Percentiles rank a stretch among this genome's conserved stretches.
phyloP scores from a whole-genome alignment of 1,140 invertebrate species.

The Arion vulgaris region DNA sequence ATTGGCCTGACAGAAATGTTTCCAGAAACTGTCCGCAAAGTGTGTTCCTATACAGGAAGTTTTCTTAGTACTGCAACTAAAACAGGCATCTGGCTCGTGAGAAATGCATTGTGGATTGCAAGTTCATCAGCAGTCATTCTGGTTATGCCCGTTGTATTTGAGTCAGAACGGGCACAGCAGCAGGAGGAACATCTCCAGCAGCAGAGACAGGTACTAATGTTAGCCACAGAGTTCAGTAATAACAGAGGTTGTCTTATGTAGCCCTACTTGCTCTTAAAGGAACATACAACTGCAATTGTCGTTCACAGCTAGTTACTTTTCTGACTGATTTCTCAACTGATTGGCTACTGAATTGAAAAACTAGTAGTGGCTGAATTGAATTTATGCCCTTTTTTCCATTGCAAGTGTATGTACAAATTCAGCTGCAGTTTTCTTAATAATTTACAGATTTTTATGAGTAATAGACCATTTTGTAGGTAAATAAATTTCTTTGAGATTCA shows the following conservation, averaged over 20 bases:
- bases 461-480: too few species aligned
- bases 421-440: too few species aligned
- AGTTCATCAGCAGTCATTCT: slow-evolving; percentile 92
- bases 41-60: slow-evolving; percentile 74
- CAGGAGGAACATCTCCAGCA: slow-evolving; percentile 93
- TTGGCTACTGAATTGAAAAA: too few species aligned
- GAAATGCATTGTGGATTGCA: slow-evolving; percentile 84
- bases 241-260: not conserved
- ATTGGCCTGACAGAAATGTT: slow-evolving; percentile 96
- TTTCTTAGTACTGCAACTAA: slow-evolving; percentile 65
- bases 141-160: slow-evolving; percentile 92
- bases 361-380: too few species aligned
- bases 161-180: slow-evolving; percentile 91
- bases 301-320: too few species aligned
- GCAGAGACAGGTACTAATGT: slow-evolving; percentile 86
- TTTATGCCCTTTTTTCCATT: too few species aligned
- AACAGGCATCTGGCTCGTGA: slow-evolving; percentile 82
- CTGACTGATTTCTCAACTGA: too few species aligned
- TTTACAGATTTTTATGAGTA: too few species aligned
- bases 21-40: slow-evolving; percentile 84
- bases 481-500: too few species aligned
- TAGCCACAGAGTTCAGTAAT: not conserved
- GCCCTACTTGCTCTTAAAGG: too few species aligned
- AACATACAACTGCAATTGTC: too few species aligned
- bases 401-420: too few species aligned